phyloP scores from a whole-genome alignment of 2,797 vertebrate genomes.

The Oryzias dopingdopingensis region DNA sequence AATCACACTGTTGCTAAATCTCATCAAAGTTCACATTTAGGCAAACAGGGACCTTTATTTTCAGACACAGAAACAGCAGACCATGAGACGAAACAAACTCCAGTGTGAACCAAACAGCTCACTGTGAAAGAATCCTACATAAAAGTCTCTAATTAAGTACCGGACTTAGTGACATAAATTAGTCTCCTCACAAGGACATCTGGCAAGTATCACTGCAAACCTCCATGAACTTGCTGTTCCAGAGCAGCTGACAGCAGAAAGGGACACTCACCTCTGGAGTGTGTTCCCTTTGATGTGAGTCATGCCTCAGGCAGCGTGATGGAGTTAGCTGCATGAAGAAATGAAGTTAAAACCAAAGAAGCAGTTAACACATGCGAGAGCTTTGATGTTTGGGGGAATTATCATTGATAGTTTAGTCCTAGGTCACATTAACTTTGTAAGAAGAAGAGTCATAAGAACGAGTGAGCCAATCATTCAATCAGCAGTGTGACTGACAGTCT shows the following conservation, averaged over 20 bases:
- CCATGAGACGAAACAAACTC: too few relatives aligned
- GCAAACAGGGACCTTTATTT: too few relatives aligned
- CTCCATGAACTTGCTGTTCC: slow-evolving; percentile 26
- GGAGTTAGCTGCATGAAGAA: slow-evolving; percentile 34
- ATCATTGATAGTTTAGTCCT: slow-evolving; percentile 21
- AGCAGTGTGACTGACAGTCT: neutral
- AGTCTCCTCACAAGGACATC: slow-evolving; percentile 43
- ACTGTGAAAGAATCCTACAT: too few relatives aligned
- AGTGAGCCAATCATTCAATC: slow-evolving; percentile 15
- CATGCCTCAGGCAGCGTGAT: slow-evolving; percentile 27
- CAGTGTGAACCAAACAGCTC: too few relatives aligned
- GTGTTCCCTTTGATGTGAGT: slow-evolving; percentile 46
- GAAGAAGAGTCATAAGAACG: slow-evolving; percentile 4
- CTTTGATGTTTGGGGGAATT: slow-evolving; percentile 10
- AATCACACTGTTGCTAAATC: too few relatives aligned
- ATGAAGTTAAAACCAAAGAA: slow-evolving; percentile 7
- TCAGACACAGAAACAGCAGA: too few relatives aligned
- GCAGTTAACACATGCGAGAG: slow-evolving; percentile 36
- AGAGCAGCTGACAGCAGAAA: slow-evolving; percentile 35
- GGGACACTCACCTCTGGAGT: slow-evolving; percentile 22
- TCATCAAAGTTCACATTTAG: too few relatives aligned
- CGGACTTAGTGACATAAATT: slow-evolving; percentile 43
- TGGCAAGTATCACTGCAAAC: slow-evolving; percentile 44
- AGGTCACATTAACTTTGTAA: slow-evolving; percentile 1
- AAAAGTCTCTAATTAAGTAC: neutral